Evolutionary conservation across 2,888 invertebrate genomes (phyloP).

Genomic region (Harpalus rubripes): DNA sequence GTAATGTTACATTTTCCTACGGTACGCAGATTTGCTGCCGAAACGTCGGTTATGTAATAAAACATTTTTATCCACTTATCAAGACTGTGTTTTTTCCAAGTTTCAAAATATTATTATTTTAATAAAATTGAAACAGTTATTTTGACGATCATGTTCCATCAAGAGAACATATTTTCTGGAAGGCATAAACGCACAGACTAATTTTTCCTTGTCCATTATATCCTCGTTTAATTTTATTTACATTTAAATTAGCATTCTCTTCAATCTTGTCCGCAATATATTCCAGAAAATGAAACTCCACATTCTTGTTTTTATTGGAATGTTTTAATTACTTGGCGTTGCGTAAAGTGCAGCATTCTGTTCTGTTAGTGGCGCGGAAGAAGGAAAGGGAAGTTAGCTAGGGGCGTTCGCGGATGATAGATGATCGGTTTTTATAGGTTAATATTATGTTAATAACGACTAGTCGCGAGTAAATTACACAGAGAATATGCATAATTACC

Average conservation of each 20-base stretch:
- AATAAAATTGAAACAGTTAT: no score
- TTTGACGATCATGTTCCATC: no score
- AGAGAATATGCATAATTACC: slow-evolving; percentile 53
- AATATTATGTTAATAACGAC: slow-evolving; percentile 63
- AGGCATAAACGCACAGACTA: no score
- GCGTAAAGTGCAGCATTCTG: neutral
- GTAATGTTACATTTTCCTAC: no score
- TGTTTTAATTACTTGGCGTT: neutral
- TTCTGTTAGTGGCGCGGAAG: neutral
- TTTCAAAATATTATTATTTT: no score
- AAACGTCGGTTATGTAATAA: no score
- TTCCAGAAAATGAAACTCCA: neutral
- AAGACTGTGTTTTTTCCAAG: no score
- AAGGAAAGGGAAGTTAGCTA: slow-evolving; percentile 29
- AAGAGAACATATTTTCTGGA: no score
- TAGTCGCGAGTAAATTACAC: slow-evolving; percentile 53
- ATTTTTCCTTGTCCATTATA: no score
- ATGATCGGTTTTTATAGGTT: slow-evolving; percentile 60
- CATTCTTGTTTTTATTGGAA: neutral
- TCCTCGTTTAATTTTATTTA: neutral
- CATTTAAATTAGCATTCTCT: neutral
- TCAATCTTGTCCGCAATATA: neutral
- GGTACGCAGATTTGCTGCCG: no score
- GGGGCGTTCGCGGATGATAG: slow-evolving; percentile 36
- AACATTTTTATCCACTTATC: no score